Conservation (phyloP, 2,113 vertebrate genomes). For the Peromyscus maniculatus region DNA sequence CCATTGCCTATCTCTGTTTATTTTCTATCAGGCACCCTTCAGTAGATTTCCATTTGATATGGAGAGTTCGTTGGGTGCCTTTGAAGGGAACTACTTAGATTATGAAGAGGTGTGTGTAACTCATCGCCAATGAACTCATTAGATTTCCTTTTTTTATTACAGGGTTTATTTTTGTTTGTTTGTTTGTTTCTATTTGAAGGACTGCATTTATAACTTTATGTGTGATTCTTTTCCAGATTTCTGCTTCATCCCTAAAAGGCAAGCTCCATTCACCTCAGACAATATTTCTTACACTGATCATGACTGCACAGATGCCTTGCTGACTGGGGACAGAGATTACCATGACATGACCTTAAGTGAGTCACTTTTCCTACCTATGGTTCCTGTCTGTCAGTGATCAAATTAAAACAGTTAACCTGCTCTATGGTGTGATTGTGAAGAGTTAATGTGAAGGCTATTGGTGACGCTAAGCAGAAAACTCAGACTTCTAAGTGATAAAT, state of each 20-base stretch:
- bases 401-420: not conserved
- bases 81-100: slow-evolving; percentile 18
- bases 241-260: not conserved
- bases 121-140: not conserved
- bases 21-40: not conserved
- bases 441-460: not conserved
- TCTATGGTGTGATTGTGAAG: not conserved
- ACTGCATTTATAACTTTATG: not conserved
- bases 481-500: not conserved
- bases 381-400: not conserved
- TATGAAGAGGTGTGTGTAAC: not conserved
- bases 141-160: not conserved
- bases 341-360: not conserved
- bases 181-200: not conserved
- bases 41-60: not conserved
- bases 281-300: not conserved
- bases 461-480: not conserved
- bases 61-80: not conserved
- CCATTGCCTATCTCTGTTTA: not conserved
- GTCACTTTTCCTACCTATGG: not conserved
- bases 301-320: not conserved
- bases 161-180: not conserved
- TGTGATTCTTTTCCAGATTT: not conserved
- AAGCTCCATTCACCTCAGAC: not conserved
- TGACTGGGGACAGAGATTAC: not conserved